Evolutionary conservation across 2,113 vertebrate species (phyloP).

Genomic region (Notiomystis cincta): DNA sequence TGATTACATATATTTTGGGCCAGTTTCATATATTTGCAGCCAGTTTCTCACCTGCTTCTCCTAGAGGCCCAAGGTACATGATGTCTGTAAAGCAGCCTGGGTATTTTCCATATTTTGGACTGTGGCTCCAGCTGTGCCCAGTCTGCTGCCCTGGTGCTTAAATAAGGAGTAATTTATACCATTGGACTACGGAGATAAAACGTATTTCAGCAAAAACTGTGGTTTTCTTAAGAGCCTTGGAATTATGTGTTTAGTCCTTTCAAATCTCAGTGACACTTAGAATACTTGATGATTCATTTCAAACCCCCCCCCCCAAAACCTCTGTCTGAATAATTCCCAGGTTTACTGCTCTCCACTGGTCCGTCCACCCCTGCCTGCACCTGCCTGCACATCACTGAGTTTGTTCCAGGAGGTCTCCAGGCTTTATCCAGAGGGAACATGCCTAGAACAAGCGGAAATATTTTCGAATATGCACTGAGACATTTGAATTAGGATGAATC

Average conservation of each 20-base stretch:
- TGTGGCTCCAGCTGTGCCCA: not conserved
- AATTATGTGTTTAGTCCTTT: not conserved
- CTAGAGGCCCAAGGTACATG: not conserved
- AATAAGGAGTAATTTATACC: not conserved
- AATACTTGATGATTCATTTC: not conserved
- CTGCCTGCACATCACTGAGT: not conserved
- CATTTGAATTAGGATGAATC: not conserved
- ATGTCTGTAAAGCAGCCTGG: not conserved
- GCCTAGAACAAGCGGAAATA: not conserved
- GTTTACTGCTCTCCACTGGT: not conserved
- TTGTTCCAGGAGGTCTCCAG: not conserved
- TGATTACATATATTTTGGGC: not conserved
- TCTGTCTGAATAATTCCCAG: not conserved
- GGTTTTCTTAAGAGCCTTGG: not conserved
- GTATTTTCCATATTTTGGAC: not conserved
- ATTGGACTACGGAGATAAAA: not conserved
- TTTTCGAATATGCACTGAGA: not conserved
- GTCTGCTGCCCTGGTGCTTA: not conserved
- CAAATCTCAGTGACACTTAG: not conserved
- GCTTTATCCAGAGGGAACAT: not conserved
- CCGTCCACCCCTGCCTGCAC: no score
- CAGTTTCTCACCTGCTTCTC: not conserved
- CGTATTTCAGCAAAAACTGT: not conserved
- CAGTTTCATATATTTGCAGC: not conserved
- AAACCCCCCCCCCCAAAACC: not conserved